Base-by-base conservation (phyloP, 2,797 vertebrate species). In the Mormyrops attenuatus region DNA sequence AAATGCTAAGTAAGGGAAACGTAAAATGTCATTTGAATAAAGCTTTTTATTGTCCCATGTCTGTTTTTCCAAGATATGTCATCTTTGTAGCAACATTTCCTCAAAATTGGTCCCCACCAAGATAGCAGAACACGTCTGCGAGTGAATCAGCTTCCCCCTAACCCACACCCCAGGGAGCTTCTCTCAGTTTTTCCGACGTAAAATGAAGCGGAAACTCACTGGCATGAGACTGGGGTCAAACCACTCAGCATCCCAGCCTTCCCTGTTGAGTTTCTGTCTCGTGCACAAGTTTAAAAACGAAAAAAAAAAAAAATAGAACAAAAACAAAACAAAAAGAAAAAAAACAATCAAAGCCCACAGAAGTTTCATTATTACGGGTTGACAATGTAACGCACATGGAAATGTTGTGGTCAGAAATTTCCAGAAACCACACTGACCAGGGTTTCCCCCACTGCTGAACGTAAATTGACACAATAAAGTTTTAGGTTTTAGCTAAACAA, bases 101-200 rank as follows among this genome's bases (percentile, higher is more conserved):
- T 80, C 73, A 80, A 80, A 80, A 44, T 44, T n/a, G 34, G 41
- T 44, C 73, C 73, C 73, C 73, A 80, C 38, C 38, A 47, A 80
- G 38, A 80, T 44, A 80, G 73, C 7, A 1, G 8, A 52, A 34
- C 47, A 17, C 15, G 88, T 63, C 22, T 84, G 88, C 4, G 30
- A 57, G 38, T 84, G 88, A 89, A 22, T 89, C 88, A 89, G 88
- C 80, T 80, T 89, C 53, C 77, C 80, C 88, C 77, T 17, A 80
- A 15, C 53, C 69, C 88, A 44, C 20, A 7, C 50, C 88, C 88
- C 88, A 60, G 88, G 22, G 88, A 89, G 52, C 20, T 53, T 11
- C 38, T 53, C 52, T 89, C 88, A 89, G 53, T 84, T 77, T 89
- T 89, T 89, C 88, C 88, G 44, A 41, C 53, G 41, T 77, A 89